Conservation (phyloP, 1,140 invertebrate genomes). For the Habropoda laboriosa region DNA sequence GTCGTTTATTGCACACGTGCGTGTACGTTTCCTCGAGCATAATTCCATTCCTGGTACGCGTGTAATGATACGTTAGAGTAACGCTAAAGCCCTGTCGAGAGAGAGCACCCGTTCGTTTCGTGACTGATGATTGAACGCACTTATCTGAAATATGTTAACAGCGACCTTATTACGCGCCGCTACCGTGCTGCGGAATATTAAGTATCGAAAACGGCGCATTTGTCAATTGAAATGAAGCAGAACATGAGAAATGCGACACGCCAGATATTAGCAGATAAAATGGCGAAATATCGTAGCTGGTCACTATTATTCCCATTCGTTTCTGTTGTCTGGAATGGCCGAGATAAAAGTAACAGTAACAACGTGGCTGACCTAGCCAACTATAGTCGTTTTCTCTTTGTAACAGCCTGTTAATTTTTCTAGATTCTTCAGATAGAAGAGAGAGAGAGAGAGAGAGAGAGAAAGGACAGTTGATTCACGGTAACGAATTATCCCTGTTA, state of each 20-base stretch:
- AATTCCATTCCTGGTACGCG: conserved; percentile 41
- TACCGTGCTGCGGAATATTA: conserved; percentile 40
- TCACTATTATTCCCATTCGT: conserved; percentile 2
- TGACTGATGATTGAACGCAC: conserved; percentile 45
- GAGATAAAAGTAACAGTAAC: background rate
- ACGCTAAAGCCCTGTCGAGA: conserved; percentile 31
- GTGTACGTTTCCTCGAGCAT: conserved; percentile 3
- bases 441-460: no score
- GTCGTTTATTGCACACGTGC: background rate
- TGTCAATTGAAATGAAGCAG: conserved; percentile 22
- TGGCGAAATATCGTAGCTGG: conserved; percentile 30
- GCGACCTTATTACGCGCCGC: conserved; percentile 30
- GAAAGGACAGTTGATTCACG: conserved; percentile 38
- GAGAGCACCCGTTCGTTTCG: conserved; percentile 49
- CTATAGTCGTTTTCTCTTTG: background rate
- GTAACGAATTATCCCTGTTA: conserved; percentile 70
- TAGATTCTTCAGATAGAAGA: conserved; percentile 50
- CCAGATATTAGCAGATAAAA: background rate
- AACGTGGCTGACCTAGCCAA: background rate
- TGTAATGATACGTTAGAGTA: conserved; percentile 58
- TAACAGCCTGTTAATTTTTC: conserved; percentile 62
- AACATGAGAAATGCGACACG: conserved; percentile 23
- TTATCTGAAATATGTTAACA: conserved; percentile 28
- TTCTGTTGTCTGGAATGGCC: background rate
- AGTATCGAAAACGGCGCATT: conserved; percentile 38